phyloP scores from a whole-genome alignment of 1,140 invertebrate species.

The Aphelinus atriplicis region DNA sequence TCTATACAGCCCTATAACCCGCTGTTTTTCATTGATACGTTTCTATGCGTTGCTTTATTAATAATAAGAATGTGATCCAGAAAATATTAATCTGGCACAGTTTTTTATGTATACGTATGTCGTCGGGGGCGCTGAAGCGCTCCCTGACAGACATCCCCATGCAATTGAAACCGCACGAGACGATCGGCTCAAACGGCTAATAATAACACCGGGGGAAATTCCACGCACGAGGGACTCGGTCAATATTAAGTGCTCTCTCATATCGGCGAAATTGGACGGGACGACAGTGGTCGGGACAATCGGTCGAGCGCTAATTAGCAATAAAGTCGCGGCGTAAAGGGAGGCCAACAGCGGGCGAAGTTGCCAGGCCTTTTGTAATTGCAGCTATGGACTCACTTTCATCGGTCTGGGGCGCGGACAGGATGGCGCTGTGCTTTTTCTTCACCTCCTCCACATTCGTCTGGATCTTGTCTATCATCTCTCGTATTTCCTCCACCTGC shows the following conservation, averaged over 20 bases:
- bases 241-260: not conserved
- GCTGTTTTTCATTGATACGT: no score
- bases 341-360: not conserved
- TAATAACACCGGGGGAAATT: not conserved
- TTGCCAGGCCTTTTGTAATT: no score
- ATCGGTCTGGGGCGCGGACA: conserved; percentile 98
- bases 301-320: conserved; percentile 21
- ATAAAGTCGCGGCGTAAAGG: conserved; percentile 24
- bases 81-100: no score
- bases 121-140: no score
- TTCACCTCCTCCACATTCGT: conserved; percentile 99
- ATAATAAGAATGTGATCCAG: no score
- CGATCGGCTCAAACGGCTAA: conserved; percentile 13
- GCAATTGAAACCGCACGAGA: not conserved
- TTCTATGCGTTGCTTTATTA: no score
- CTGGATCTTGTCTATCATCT: conserved; percentile 99
- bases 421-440: conserved; percentile 98
- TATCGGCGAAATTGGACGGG: not conserved
- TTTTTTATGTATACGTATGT: no score
- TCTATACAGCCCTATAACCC: no score
- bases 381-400: conserved; percentile 83
- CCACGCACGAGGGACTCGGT: no score
- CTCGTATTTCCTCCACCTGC: conserved; percentile 97
- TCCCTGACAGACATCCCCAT: no score
- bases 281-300: not conserved